Conservation (phyloP, 2,797 vertebrate genomes). For the Cygnus olor region DNA sequence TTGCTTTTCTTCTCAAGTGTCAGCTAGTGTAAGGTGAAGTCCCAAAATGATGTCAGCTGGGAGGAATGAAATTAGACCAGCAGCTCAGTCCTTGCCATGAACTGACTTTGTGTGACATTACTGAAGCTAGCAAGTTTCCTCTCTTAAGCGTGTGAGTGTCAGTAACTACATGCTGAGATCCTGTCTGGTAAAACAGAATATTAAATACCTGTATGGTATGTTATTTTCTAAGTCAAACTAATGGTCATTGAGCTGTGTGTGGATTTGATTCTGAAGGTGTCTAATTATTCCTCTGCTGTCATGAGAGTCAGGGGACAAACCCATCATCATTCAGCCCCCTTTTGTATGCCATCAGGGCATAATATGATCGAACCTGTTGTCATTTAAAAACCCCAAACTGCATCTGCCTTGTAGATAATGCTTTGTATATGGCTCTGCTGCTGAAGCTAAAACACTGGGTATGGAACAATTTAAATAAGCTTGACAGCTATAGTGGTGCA, state of each 20-base stretch:
- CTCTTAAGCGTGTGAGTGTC: background rate
- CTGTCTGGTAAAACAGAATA: background rate
- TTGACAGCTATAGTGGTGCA: background rate
- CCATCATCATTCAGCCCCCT: background rate
- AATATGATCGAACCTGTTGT: background rate
- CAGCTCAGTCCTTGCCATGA: background rate
- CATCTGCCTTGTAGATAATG: background rate
- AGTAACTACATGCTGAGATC: background rate
- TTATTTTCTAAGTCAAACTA: conserved; percentile 3
- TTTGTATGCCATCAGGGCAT: background rate
- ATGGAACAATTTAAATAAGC: background rate
- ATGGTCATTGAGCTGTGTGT: background rate
- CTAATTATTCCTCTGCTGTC: background rate
- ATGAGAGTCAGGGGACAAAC: background rate
- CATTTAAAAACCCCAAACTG: background rate
- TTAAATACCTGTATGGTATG: background rate
- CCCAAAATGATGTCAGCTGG: background rate
- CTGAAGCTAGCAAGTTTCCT: background rate
- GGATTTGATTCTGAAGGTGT: background rate
- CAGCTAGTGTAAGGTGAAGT: conserved; percentile 15
- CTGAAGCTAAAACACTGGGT: background rate
- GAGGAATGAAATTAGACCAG: background rate
- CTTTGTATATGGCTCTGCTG: background rate
- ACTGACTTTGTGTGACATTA: background rate
- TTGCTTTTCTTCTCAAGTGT: conserved; percentile 31